Conservation (phyloP, 2,797 vertebrate genomes). For the Caiman crocodilus region DNA sequence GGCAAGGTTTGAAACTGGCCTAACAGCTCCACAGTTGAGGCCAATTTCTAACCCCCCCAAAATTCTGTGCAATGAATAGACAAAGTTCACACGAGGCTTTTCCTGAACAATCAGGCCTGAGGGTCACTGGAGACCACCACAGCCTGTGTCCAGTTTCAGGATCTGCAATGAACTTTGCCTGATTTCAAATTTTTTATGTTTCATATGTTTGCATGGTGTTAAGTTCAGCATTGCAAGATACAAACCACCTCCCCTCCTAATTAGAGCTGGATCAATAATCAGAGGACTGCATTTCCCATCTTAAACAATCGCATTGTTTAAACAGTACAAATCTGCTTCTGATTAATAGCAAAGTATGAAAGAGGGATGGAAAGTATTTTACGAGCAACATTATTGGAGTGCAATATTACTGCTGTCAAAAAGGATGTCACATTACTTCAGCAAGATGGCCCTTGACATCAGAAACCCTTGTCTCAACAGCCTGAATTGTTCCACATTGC, state of each 20-base stretch:
- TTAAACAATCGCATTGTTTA: conserved; percentile 32
- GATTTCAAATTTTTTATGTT: not conserved
- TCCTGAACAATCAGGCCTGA: not conserved
- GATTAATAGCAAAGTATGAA: conserved; percentile 31
- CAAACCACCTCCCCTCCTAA: not conserved
- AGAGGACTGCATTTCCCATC: conserved; percentile 18
- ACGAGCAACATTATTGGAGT: not conserved
- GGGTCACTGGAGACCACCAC: not conserved
- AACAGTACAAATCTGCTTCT: not conserved
- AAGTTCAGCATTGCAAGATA: conserved; percentile 12
- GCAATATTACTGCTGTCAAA: not conserved
- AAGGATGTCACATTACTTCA: not conserved
- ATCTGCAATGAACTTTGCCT: conserved; percentile 4
- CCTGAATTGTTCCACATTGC: not conserved
- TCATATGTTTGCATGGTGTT: not conserved
- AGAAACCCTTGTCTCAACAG: not conserved
- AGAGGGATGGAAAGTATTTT: not conserved
- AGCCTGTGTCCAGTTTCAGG: not conserved
- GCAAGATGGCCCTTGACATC: not conserved
- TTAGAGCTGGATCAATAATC: not conserved
- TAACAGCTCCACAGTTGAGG: not conserved
- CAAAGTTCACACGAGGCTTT: not conserved
- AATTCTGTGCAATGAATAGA: not conserved
- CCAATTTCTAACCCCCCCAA: not conserved
- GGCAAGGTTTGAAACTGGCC: not conserved